Evolutionary conservation across 1,140 invertebrate species (phyloP).

Genomic region (Papilio helenus): DNA sequence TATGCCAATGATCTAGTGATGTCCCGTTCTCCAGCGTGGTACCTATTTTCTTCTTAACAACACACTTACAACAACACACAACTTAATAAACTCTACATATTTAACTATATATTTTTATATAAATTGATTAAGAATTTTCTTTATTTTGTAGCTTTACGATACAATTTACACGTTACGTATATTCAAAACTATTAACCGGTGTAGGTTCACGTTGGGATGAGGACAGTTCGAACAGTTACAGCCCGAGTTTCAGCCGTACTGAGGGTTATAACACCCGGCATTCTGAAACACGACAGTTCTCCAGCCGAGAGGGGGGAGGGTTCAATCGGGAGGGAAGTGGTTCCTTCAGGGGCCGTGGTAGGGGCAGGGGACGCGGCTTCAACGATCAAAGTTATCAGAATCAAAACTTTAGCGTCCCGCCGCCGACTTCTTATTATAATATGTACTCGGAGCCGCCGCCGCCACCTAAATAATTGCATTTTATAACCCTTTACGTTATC

Average conservation of each 20-base stretch:
- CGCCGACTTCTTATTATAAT: constrained; percentile 67
- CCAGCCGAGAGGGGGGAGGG: constrained; percentile 29
- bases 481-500: too few species aligned
- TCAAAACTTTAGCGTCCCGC: constrained; percentile 49
- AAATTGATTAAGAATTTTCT: too few species aligned
- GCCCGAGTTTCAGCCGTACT: constrained; percentile 29
- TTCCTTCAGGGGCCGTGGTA: constrained; percentile 51
- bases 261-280: constrained; percentile 44
- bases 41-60: too few species aligned
- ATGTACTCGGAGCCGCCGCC: constrained; percentile 72
- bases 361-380: constrained; percentile 44
- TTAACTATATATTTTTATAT: too few species aligned
- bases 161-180: neutral
- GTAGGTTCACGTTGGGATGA: constrained; percentile 61
- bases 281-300: constrained; percentile 11
- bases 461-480: constrained; percentile 39
- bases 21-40: too few species aligned
- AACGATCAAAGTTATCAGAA: constrained; percentile 43
- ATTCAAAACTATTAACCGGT: neutral
- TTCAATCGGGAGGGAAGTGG: constrained; percentile 44
- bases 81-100: too few species aligned
- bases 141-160: too few species aligned
- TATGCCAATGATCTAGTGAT: too few species aligned
- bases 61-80: too few species aligned
- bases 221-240: constrained; percentile 47